Evolutionary conservation across 1,140 invertebrate species (phyloP).

Genomic region (Drosophila orena): DNA sequence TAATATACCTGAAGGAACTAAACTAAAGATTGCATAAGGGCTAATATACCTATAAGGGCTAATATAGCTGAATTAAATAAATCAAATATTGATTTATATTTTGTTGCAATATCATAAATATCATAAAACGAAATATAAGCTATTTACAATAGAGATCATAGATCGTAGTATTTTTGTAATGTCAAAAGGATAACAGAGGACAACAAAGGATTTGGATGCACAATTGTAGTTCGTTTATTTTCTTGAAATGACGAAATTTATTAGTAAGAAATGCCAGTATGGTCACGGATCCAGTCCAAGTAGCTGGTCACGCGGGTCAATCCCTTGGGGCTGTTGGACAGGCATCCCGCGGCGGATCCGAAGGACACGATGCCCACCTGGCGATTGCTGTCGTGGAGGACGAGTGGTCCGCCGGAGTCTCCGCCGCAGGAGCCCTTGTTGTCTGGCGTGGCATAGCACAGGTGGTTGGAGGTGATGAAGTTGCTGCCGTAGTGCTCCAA

Average conservation of each 20-base stretch:
- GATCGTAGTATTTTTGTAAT: too few relatives aligned
- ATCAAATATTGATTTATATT: too few relatives aligned
- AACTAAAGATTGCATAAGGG: too few relatives aligned
- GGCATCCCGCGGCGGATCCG: conserved; percentile 40
- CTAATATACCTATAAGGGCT: too few relatives aligned
- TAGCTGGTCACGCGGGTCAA: conserved; percentile 86
- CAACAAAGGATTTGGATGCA: too few relatives aligned
- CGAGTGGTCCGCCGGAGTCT: conserved; percentile 86
- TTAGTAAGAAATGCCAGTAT: conserved; percentile 51
- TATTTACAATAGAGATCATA: too few relatives aligned
- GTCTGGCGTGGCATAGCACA: conserved; percentile 52
- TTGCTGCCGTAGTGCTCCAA: conserved; percentile 24
- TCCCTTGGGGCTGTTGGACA: conserved; percentile 84
- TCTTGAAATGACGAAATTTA: background rate
- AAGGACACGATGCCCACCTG: conserved; percentile 85
- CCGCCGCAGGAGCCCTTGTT: conserved; percentile 76
- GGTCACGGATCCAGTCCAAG: conserved; percentile 85
- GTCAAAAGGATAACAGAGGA: too few relatives aligned
- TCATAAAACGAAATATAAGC: too few relatives aligned
- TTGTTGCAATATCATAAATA: too few relatives aligned
- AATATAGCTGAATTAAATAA: too few relatives aligned
- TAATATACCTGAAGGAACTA: too few relatives aligned
- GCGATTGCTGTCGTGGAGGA: conserved; percentile 77
- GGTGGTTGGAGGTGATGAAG: conserved; percentile 38
- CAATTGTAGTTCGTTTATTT: background rate